Percentiles rank a stretch among this genome's conserved stretches.
Evolutionary conservation across 2,888 invertebrate genomes (phyloP).

Genomic region (Folsomia manolachei): DNA sequence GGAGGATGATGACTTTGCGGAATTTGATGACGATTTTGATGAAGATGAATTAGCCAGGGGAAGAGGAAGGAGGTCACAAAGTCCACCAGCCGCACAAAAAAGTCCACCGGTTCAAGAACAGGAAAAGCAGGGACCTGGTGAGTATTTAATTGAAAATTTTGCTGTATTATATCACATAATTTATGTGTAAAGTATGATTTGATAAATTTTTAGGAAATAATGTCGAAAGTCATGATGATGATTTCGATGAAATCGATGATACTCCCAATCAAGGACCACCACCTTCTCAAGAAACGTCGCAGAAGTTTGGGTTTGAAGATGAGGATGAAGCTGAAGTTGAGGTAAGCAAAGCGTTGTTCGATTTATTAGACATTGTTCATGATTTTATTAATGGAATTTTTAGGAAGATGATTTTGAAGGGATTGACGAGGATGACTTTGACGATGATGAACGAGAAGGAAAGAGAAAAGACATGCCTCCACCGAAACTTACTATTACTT

Average conservation of each 20-base stretch:
- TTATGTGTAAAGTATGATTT: neutral
- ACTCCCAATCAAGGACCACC: neutral
- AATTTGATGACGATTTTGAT: constrained; percentile 50
- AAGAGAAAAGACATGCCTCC: constrained; percentile 45
- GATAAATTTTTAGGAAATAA: neutral
- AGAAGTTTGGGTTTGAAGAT: constrained; percentile 21
- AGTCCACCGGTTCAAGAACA: neutral
- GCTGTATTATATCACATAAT: too few species aligned
- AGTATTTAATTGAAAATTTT: too few species aligned
- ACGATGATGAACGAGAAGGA: constrained; percentile 37
- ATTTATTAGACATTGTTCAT: neutral
- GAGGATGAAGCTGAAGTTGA: constrained; percentile 44
- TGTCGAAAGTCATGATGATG: constrained; percentile 39
- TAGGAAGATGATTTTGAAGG: constrained; percentile 49
- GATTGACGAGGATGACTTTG: constrained; percentile 41
- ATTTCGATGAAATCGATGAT: constrained; percentile 36
- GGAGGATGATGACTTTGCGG: constrained; percentile 49
- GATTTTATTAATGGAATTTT: too few species aligned
- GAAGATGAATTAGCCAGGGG: constrained; percentile 39
- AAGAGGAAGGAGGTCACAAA: constrained; percentile 17
- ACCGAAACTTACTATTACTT: constrained; percentile 49
- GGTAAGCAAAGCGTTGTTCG: constrained; percentile 18
- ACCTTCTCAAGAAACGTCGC: neutral
- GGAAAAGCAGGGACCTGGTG: neutral
- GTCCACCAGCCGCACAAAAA: neutral